phyloP scores from a whole-genome alignment of 2,113 vertebrate genomes.

The Sinocyclocheilus rhinocerous region DNA sequence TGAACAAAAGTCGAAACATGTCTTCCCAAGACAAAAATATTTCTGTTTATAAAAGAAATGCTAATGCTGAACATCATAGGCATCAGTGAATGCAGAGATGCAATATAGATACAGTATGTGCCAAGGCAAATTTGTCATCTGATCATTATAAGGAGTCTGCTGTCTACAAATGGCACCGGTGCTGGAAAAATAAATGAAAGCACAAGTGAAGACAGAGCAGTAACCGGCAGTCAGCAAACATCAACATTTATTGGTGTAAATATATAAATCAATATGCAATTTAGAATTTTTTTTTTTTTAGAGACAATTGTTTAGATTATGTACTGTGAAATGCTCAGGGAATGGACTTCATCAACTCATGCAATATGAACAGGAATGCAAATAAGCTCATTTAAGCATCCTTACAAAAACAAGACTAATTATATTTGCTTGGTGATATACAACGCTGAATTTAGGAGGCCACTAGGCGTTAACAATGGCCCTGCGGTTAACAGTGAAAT shows the following conservation, averaged over 20 bases:
- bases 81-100: neutral
- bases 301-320: neutral
- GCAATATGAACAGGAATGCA: neutral
- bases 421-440: neutral
- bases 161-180: neutral
- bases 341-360: neutral
- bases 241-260: neutral
- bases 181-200: neutral
- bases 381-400: neutral
- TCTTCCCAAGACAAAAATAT: neutral
- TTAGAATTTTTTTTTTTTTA: neutral
- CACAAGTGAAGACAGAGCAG: neutral
- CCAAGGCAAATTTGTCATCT: neutral
- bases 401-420: neutral
- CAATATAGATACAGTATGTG: neutral
- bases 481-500: neutral
- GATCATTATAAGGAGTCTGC: constrained; percentile 3
- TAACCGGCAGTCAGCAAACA: neutral
- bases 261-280: neutral
- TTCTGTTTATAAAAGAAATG: neutral
- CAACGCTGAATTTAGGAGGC: neutral
- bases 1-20: neutral
- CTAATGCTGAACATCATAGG: neutral
- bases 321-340: neutral
- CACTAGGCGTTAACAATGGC: neutral